A percentile compares a stretch with the other conserved stretches of the same genome.
Conservation (phyloP, 2,797 vertebrate species). For the Typhlichthys eigenmanni region DNA sequence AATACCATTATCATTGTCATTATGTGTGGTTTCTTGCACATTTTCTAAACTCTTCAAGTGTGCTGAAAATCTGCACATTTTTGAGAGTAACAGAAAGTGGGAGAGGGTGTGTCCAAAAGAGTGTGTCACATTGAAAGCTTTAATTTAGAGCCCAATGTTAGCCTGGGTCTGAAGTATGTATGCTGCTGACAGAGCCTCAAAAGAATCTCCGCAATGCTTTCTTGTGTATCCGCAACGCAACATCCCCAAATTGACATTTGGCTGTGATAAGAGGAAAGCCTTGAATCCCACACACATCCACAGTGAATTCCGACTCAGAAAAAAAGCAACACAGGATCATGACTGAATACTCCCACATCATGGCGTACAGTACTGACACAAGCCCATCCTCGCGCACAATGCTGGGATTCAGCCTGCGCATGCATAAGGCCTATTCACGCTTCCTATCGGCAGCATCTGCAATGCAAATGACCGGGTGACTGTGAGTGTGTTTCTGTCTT, state of each 20-base stretch:
- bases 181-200: conserved; percentile 65
- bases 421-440: conserved; percentile 77
- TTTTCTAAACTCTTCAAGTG: no score
- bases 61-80: no score
- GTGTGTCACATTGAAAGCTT: no score
- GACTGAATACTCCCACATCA: conserved; percentile 75
- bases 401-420: conserved; percentile 63
- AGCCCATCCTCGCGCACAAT: conserved; percentile 58
- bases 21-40: no score
- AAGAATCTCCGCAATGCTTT: conserved; percentile 76
- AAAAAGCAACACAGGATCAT: conserved; percentile 39
- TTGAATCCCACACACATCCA: conserved; percentile 79
- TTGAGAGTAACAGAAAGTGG: no score
- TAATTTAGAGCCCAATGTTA: conserved; percentile 37
- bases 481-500: conserved; percentile 47
- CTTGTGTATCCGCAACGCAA: conserved; percentile 72
- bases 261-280: conserved; percentile 79
- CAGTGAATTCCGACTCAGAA: conserved; percentile 69
- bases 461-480: conserved; percentile 78
- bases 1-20: no score
- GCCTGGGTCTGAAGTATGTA: conserved; percentile 59
- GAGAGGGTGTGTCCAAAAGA: no score
- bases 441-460: conserved; percentile 81
- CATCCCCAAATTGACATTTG: conserved; percentile 80
- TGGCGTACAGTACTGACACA: conserved; percentile 51